These are phyloP conservation scores for Chaetops frenatus DNA, from an alignment of 2,113 vertebrate species.

Conservation along the genomic window DNA sequence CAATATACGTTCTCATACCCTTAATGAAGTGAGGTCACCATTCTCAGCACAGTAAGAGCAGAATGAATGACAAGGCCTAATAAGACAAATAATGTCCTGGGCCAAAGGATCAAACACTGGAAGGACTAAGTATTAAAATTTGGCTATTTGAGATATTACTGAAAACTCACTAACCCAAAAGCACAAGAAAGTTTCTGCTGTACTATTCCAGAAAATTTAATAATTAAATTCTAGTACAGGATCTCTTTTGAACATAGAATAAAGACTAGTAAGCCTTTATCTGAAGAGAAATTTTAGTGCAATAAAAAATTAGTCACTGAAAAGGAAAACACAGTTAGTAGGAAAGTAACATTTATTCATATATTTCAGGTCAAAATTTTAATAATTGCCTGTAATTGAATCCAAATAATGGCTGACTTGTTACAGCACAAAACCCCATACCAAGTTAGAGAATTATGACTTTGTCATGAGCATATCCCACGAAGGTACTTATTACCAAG, in stretches of 20 bases:
- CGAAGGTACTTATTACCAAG: neutral
- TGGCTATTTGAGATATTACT: neutral
- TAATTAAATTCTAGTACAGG: neutral
- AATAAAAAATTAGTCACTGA: neutral
- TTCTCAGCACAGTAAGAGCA: neutral
- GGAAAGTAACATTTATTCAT: neutral
- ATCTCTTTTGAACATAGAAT: neutral
- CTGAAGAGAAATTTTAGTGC: neutral
- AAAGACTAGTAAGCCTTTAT: neutral
- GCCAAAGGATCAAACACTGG: neutral
- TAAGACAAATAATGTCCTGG: neutral
- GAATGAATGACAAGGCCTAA: neutral
- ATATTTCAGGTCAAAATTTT: neutral
- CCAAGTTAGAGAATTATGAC: neutral
- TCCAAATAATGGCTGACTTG: neutral
- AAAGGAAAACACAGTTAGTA: neutral
- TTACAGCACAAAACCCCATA: accelerated
- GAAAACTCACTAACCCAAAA: neutral
- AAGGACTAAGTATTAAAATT: neutral
- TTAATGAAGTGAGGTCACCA: neutral
- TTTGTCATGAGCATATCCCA: neutral
- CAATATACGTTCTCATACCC: accelerated
- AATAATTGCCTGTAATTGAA: neutral
- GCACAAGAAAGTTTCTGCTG: neutral
- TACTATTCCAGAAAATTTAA: neutral